These are phyloP conservation scores for Sciurus carolinensis DNA, from an alignment of 2,797 vertebrate genomes.

Conservation along the genomic window DNA sequence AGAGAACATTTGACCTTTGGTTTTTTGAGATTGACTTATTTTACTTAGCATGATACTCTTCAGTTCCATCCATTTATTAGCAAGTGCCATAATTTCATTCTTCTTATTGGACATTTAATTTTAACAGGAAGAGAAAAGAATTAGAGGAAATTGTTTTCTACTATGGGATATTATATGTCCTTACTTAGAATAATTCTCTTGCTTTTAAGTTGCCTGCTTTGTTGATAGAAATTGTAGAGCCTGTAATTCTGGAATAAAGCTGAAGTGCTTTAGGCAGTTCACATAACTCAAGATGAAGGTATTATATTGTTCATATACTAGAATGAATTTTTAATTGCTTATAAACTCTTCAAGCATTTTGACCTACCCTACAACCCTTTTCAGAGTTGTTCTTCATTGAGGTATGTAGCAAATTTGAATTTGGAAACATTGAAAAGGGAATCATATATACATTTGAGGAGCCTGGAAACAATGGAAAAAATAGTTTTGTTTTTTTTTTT, in stretches of 20 bases:
- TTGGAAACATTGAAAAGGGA: not conserved
- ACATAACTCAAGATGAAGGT: constrained; percentile 45
- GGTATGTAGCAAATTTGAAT: constrained; percentile 39
- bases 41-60: too few relatives aligned
- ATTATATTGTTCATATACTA: constrained; percentile 28
- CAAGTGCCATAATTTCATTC: too few relatives aligned
- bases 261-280: constrained; percentile 20
- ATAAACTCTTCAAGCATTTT: not conserved
- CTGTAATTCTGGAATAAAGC: constrained; percentile 52
- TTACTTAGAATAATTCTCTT: constrained; percentile 50
- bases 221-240: constrained; percentile 20
- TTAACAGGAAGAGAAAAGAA: constrained; percentile 43
- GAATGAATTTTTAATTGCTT: constrained; percentile 59
- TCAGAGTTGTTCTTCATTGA: constrained; percentile 24
- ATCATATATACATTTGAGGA: constrained; percentile 44
- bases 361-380: not conserved
- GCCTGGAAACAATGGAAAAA: constrained; percentile 24
- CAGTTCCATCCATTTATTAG: too few relatives aligned
- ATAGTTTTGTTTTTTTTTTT: not conserved
- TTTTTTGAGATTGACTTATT: too few relatives aligned
- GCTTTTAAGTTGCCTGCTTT: constrained; percentile 54
- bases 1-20: too few relatives aligned
- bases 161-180: not conserved
- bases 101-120: constrained; percentile 5
- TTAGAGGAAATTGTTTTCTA: constrained; percentile 50